Evolutionary conservation across 2,113 vertebrate genomes (phyloP), one percentile per base, ranked within the genome.

Genomic region (Equus quagga): DNA sequence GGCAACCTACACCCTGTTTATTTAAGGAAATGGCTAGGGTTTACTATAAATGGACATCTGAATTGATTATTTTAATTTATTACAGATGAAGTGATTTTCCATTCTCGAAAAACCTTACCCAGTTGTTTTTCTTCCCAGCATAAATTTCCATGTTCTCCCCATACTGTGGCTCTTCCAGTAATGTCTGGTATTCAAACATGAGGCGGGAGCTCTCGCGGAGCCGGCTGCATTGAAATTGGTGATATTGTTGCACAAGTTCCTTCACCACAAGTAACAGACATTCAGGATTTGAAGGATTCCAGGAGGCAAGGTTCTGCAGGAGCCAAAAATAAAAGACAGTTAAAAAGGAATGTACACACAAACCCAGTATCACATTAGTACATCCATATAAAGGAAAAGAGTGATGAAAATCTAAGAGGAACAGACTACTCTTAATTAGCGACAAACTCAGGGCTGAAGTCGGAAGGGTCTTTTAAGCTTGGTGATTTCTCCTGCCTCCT

Each of bases 201-300:
- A 99, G 99, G 70, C 99, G 99, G 73, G 99, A 99, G 98, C 99
- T 99, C 95, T 99, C 99, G 0, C 99, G 99, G 80, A 99, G 99
- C 82, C 99, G 99, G 97, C 99, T 99, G 98, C 99, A 99, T 87
- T 99, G 99, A 98, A 99, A 99, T 54, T 99, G 99, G 97, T 99
- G 99, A 98, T 99, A 99, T 95, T 99, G 99, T 98, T 99, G 99
- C 95, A 99, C 99, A 4, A 99, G 99, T 97, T 99, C 99, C 99
- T 99, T 99, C 97, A 99, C 99, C 98, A 99, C 99, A 98, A 99
- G 99, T 81, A 99, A 98, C 90, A 99, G 99, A 97, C 99, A 99
- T 97, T 99, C 99, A 0, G 99, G 99, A 93, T 99, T 98, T 54
- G 98, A 99, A 44, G 99, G 98, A 95, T 99, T 99, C 99, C 99